Evolutionary conservation across 1,140 invertebrate species (phyloP), one percentile per base, ranked within the genome.

Genomic region (Bombus sylvicola): DNA sequence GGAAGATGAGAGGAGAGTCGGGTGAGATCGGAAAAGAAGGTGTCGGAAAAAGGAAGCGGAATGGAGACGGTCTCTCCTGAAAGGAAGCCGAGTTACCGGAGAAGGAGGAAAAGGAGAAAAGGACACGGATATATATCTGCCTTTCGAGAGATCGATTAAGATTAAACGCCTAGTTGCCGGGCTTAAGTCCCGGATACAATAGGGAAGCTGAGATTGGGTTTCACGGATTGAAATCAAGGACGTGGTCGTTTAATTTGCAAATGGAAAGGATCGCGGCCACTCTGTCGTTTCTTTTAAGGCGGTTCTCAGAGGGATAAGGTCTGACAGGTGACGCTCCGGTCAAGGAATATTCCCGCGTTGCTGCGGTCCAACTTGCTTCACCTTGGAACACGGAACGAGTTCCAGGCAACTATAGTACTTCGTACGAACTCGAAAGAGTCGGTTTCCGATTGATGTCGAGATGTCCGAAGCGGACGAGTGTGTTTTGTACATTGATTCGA

Each of bases 141-240:
- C 39, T 59, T 72, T 53, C 57, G 73, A 82, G 68, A 88, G 91
- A 92, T 92, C 92, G 90, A 92, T 92, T 92, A 92, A 92, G 92
- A 92, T 92, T 92, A 92, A 92, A 89, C 85, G 90, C 73, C 88
- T 66, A 81, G 88, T 85, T 88, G 83, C 79, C 78, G 89, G 83
- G 87, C 90, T 92, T 92, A 92, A 91, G 90, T 88, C 83, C 85
- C 76, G 85, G 82, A 82, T 89, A 84, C 87, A 87, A 89, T 88
- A 80, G 85, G 87, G 84, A 86, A 86, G 77, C 66, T 73, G 83
- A 82, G 81, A 91, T 92, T 89, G 87, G 83, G 81, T 92, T 68
- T 78, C 64, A 81, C 73, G 74, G 77, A 92, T 89, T 88, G 84
- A 91, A 92, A 91, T 90, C 90, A 92, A 90, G 85, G 34, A 86